Evolutionary conservation across 2,113 vertebrate genomes (phyloP), one percentile per base, ranked within the genome.

Genomic region (Tenrec ecaudatus): DNA sequence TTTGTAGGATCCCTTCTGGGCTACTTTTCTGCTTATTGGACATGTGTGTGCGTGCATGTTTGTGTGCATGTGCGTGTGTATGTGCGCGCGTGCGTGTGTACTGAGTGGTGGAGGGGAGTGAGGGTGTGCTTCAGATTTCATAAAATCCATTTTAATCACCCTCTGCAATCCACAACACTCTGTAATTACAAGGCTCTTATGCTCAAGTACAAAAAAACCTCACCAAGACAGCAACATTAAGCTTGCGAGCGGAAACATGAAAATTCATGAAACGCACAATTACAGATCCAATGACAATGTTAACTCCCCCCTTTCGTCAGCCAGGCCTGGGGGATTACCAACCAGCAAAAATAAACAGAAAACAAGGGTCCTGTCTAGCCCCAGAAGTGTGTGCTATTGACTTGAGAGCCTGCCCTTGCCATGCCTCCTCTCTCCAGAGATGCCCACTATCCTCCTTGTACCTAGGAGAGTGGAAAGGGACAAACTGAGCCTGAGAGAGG

Each of bases 221-320:
- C 95, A 93, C 86, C 3, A 33, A 96, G 93, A 96, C 96, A 97
- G 95, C 95, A 95, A 96, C 94, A 96, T 94, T 95, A 96, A 95
- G 96, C 94, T 96, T 95, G 95, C 71, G 88, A 97, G 92, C 82
- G 80, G 96, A 97, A 97, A 96, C 96, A 97, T 97, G 96, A 97
- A 97, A 97, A 97, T 97, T 97, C 96, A 97, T 97, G 95, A 96
- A 94, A 97, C 14, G 66, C 95, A 95, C 96, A 96, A 96, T 97
- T 96, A 97, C 93, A 82, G 93, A 93, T 90, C 92, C 94, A 94
- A 60, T 90, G 92, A 92, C 97, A 94, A 91, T 75, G 89, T 92
- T 95, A 94, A 96, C 91, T 88, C 89, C 92, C 93, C 92, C 84
- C 89, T 6, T 94, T 93, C 91, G 93, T 89, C 91, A 94, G 94